phyloP scores from a whole-genome alignment of 1,140 invertebrate genomes.

The Bathynomus jamesi region DNA sequence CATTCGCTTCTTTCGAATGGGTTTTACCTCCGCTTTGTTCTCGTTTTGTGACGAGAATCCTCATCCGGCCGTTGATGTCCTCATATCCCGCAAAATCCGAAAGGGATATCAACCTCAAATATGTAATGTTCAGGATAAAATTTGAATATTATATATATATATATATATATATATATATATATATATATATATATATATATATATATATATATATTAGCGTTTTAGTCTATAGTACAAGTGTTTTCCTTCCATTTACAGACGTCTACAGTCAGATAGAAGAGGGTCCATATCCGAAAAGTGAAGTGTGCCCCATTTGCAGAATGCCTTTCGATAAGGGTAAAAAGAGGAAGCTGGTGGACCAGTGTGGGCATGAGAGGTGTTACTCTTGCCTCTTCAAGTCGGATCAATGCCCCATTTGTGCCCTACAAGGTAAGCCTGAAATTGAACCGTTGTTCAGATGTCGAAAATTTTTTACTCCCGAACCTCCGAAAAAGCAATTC shows the following conservation, averaged over 20 bases:
- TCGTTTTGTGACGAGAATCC: too few relatives aligned
- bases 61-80: too few relatives aligned
- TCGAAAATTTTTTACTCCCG: too few relatives aligned
- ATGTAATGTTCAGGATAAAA: too few relatives aligned
- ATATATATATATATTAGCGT: neutral
- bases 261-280: conserved; percentile 12
- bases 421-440: conserved; percentile 38
- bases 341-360: conserved; percentile 84
- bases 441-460: too few relatives aligned
- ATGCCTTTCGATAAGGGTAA: conserved; percentile 93
- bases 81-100: too few relatives aligned
- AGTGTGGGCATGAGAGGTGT: conserved; percentile 86
- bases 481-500: too few relatives aligned
- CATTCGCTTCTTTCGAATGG: too few relatives aligned
- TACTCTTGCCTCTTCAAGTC: conserved; percentile 87
- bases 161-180: neutral
- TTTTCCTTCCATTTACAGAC: conserved; percentile 14
- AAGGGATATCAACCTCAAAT: too few relatives aligned
- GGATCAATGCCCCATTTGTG: conserved; percentile 80
- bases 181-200: neutral
- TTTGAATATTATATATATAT: too few relatives aligned
- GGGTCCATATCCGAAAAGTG: conserved; percentile 14
- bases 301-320: conserved; percentile 47
- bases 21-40: too few relatives aligned
- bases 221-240: neutral